Conservation (phyloP, 2,888 invertebrate species). For the Drosophila percnosoma region DNA sequence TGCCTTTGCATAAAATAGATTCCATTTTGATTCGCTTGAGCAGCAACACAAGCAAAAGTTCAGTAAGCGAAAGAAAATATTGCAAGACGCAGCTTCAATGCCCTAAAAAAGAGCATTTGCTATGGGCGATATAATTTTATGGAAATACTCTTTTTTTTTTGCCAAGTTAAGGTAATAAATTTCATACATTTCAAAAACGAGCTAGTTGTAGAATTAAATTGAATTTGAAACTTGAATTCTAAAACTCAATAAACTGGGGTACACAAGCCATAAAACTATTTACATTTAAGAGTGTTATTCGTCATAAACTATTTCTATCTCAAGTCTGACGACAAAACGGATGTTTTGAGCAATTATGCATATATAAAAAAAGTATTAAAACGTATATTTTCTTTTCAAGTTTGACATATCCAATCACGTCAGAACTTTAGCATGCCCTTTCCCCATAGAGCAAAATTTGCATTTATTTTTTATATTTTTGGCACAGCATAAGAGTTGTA, state of each 20-base stretch:
- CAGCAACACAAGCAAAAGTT: slow-evolving; percentile 41
- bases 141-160: slow-evolving; percentile 3
- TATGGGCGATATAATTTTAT: not conserved
- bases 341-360: not conserved
- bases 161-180: not conserved
- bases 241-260: not conserved
- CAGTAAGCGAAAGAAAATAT: slow-evolving; percentile 28
- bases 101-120: slow-evolving; percentile 17
- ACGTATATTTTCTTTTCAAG: slow-evolving; percentile 1
- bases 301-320: not conserved
- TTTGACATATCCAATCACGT: not conserved
- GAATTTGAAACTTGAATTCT: not conserved
- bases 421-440: slow-evolving; percentile 26
- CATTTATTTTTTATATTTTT: slow-evolving; percentile 32
- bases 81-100: slow-evolving; percentile 31
- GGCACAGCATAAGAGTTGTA: slow-evolving; percentile 40
- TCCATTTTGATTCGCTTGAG: slow-evolving; percentile 70
- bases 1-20: slow-evolving; percentile 79
- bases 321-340: not conserved
- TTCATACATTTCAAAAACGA: not conserved
- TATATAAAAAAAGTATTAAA: not conserved
- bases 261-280: not conserved
- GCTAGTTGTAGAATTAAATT: not conserved
- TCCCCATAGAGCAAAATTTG: slow-evolving; percentile 46
- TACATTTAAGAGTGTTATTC: not conserved